Evolutionary conservation across 2,797 vertebrate genomes (phyloP).

Genomic region (Crocodylus rhombifer): DNA sequence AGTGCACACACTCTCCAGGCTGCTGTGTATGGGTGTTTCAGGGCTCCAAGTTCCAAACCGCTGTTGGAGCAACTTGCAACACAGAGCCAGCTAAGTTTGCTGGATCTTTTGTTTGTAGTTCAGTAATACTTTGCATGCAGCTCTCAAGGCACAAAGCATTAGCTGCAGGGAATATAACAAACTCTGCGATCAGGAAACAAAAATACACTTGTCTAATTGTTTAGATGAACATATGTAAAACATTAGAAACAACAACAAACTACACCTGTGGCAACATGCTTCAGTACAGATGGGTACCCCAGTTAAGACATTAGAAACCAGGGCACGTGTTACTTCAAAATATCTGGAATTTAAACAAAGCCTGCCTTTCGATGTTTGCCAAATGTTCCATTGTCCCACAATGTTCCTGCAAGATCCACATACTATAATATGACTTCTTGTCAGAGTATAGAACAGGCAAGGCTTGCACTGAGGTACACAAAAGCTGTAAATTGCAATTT

Average conservation of each 20-base stretch:
- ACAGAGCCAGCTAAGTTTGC: conserved; percentile 20
- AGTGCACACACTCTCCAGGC: neutral
- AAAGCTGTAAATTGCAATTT: conserved; percentile 29
- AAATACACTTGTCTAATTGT: conserved; percentile 73
- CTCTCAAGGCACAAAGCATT: conserved; percentile 49
- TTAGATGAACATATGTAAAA: conserved; percentile 75
- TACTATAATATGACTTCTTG: neutral
- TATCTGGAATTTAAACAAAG: conserved; percentile 52
- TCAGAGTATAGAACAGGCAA: conserved; percentile 28
- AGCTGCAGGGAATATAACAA: conserved; percentile 71
- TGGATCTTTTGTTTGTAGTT: conserved; percentile 20
- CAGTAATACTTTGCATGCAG: conserved; percentile 51
- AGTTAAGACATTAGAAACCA: conserved; percentile 6
- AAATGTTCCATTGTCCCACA: conserved; percentile 46
- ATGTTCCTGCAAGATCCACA: conserved; percentile 30
- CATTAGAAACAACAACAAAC: conserved; percentile 74
- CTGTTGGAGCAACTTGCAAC: neutral
- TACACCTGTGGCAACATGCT: conserved; percentile 79
- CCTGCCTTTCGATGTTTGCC: conserved; percentile 36
- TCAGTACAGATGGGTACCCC: conserved; percentile 67
- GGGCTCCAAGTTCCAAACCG: neutral
- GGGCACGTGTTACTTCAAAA: conserved; percentile 32
- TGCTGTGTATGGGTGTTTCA: neutral
- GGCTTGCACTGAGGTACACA: neutral
- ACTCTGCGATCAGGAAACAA: conserved; percentile 69